Percentiles rank a stretch among this genome's conserved stretches.
Evolutionary conservation across 2,113 vertebrate genomes (phyloP).

Genomic region (Geococcyx californianus): DNA sequence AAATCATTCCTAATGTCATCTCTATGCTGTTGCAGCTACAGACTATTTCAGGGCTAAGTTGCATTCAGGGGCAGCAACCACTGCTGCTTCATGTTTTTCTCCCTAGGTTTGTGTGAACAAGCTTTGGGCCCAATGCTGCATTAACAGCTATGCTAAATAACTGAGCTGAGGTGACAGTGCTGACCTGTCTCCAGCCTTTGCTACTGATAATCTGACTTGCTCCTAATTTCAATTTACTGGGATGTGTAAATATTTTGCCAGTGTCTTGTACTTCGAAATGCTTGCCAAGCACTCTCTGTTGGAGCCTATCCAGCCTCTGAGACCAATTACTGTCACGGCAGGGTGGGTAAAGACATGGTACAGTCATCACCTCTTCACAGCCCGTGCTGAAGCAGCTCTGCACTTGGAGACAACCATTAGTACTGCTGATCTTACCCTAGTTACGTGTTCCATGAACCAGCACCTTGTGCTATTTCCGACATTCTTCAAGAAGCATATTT

Average conservation of each 20-base stretch:
- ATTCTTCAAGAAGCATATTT: background rate
- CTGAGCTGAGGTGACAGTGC: background rate
- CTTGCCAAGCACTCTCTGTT: background rate
- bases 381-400: background rate
- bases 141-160: background rate
- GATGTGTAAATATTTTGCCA: background rate
- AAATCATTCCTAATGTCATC: background rate
- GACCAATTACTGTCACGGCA: background rate
- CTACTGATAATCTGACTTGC: background rate
- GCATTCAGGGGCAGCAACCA: background rate
- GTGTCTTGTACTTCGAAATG: background rate
- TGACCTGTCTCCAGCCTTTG: background rate
- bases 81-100: background rate
- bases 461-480: background rate
- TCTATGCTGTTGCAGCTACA: background rate
- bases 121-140: background rate
- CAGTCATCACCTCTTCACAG: background rate
- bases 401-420: background rate
- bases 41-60: fast-evolving
- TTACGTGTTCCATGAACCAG: background rate
- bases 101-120: background rate
- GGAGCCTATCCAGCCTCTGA: background rate
- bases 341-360: background rate
- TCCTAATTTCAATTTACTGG: background rate
- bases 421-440: background rate